Conservation (phyloP, 2,888 invertebrate species). For the Apeira syringaria region DNA sequence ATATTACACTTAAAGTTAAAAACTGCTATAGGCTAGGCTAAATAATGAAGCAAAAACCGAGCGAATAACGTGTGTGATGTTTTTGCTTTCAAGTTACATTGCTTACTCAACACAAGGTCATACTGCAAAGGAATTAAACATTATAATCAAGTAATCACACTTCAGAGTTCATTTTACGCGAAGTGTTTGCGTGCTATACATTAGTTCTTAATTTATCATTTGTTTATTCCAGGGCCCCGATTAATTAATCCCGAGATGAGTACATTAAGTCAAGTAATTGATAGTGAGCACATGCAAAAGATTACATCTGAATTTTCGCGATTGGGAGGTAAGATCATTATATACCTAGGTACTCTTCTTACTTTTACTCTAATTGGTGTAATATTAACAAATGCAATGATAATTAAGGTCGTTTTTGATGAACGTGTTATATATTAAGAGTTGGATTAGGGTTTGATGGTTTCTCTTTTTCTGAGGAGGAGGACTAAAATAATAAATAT, state of each 20-base stretch:
- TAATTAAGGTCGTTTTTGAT: too few relatives aligned
- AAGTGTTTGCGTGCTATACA: not conserved
- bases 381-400: too few relatives aligned
- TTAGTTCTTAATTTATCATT: not conserved
- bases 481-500: too few relatives aligned
- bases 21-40: too few relatives aligned
- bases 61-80: slow-evolving; percentile 7
- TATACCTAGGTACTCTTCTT: not conserved
- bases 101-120: slow-evolving; percentile 10
- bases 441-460: too few relatives aligned
- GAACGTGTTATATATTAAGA: too few relatives aligned
- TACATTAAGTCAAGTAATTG: slow-evolving; percentile 65
- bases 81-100: slow-evolving; percentile 7
- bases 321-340: slow-evolving; percentile 60
- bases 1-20: too few relatives aligned
- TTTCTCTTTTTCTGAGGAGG: too few relatives aligned
- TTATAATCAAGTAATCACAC: not conserved
- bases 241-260: slow-evolving; percentile 45
- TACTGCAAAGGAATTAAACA: slow-evolving; percentile 4
- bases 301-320: slow-evolving; percentile 71
- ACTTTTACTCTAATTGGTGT: not conserved
- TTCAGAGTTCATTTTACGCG: not conserved
- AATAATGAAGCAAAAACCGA: too few relatives aligned
- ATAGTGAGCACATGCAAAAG: slow-evolving; percentile 58
- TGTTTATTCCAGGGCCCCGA: slow-evolving; percentile 6